phyloP scores from a whole-genome alignment of 1,140 invertebrate species.

The Gonioctena quinquepunctata region DNA sequence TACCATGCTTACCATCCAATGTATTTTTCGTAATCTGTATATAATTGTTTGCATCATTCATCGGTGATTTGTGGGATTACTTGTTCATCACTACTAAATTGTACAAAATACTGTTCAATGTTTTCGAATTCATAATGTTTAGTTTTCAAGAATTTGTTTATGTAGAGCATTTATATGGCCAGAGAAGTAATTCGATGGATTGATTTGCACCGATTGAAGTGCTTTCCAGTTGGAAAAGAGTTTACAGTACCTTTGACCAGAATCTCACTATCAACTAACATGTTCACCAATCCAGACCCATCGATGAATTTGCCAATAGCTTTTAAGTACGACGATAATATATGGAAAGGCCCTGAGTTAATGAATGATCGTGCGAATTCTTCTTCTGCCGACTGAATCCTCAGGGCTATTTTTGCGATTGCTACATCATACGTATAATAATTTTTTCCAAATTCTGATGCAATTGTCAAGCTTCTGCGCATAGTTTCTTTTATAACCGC shows the following conservation, averaged over 20 bases:
- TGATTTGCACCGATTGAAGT: slow-evolving; percentile 32
- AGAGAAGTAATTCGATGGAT: slow-evolving; percentile 22
- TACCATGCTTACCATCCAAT: slow-evolving; percentile 25
- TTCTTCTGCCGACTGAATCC: slow-evolving; percentile 44
- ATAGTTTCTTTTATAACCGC: slow-evolving; percentile 37
- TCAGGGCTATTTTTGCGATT: slow-evolving; percentile 50
- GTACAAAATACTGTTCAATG: slow-evolving; percentile 6
- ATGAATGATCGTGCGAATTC: slow-evolving; percentile 38
- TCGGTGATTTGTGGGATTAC: not conserved
- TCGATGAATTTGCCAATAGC: slow-evolving; percentile 49
- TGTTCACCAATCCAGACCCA: slow-evolving; percentile 42
- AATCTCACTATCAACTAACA: slow-evolving; percentile 7
- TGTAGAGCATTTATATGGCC: not conserved
- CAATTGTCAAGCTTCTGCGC: slow-evolving; percentile 19
- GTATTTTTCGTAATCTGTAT: slow-evolving; percentile 40
- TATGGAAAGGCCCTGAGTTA: slow-evolving; percentile 31
- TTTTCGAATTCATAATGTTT: not conserved
- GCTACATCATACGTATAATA: slow-evolving; percentile 51
- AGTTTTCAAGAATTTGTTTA: not conserved
- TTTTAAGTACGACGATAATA: slow-evolving; percentile 14
- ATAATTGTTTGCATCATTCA: not conserved
- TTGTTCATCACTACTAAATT: not conserved
- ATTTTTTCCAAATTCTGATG: slow-evolving; percentile 19
- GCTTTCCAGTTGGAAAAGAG: slow-evolving; percentile 24
- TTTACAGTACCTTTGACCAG: slow-evolving; percentile 25